Evolutionary conservation across 2,797 vertebrate genomes (phyloP).

Genomic region (Bucorvus abyssinicus): DNA sequence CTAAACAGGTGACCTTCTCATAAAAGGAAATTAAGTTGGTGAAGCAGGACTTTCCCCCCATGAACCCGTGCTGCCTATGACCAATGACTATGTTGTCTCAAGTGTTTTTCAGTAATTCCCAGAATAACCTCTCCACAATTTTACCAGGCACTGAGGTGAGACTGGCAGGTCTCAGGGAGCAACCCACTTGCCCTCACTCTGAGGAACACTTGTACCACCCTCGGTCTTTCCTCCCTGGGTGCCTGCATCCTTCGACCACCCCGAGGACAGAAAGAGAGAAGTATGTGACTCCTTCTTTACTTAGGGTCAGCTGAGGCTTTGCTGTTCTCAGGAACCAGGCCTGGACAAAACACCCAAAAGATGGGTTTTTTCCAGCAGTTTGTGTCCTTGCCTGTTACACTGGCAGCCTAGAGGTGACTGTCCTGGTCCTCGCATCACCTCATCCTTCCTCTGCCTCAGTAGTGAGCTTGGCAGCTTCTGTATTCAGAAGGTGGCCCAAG

Average conservation of each 20-base stretch:
- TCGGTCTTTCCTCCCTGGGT: fast-evolving
- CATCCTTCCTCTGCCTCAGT: not conserved
- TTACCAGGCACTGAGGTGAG: not conserved
- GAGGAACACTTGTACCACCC: not conserved
- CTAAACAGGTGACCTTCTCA: not conserved
- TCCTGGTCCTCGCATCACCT: too few species aligned
- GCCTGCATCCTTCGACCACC: not conserved
- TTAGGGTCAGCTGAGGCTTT: not conserved
- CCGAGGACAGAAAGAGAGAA: not conserved
- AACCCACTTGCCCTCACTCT: not conserved
- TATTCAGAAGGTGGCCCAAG: not conserved
- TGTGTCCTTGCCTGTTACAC: not conserved
- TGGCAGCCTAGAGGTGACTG: not conserved
- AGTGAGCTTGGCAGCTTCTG: not conserved
- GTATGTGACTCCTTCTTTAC: not conserved
- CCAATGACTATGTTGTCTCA: not conserved
- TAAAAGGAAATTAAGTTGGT: not conserved
- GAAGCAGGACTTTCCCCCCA: not conserved
- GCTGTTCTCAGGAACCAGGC: not conserved
- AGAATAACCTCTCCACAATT: not conserved
- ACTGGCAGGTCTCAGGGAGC: not conserved
- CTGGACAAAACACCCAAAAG: not conserved
- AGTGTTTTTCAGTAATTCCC: not conserved
- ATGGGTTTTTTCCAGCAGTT: not conserved
- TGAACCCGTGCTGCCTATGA: not conserved